Percentiles rank a stretch among this genome's conserved stretches.
phyloP scores from a whole-genome alignment of 2,888 invertebrate species.

The Ectemnius lituratus region DNA sequence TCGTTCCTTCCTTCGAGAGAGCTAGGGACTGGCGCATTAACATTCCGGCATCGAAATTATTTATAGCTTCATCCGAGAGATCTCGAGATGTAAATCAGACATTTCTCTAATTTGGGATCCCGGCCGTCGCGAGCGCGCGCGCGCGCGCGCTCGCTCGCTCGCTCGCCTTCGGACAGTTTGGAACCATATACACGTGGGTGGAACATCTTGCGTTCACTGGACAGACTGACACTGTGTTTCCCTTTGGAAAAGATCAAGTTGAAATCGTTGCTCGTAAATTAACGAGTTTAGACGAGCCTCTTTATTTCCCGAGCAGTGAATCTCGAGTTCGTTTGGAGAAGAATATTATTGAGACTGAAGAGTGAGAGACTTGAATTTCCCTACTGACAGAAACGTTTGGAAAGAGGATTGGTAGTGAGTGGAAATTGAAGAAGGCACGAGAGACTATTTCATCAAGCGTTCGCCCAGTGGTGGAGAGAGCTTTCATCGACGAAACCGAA shows the following conservation, averaged over 20 bases:
- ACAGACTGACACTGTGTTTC: not conserved
- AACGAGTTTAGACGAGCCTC: constrained; percentile 5
- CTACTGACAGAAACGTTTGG: not conserved
- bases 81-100: constrained; percentile 72
- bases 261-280: constrained; percentile 7
- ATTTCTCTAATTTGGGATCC: constrained; percentile 71
- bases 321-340: not conserved
- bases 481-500: not conserved
- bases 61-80: constrained; percentile 75
- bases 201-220: constrained; percentile 37
- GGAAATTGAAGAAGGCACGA: no score
- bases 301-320: no score
- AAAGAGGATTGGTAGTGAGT: not conserved
- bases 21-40: constrained; percentile 68
- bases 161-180: constrained; percentile 48
- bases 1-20: constrained; percentile 55
- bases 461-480: no score
- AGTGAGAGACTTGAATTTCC: not conserved
- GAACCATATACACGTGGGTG: constrained; percentile 40
- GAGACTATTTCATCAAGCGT: no score
- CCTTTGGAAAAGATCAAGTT: no score
- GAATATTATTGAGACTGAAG: constrained; percentile 1
- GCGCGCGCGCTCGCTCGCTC: constrained; percentile 10
- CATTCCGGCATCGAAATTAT: constrained; percentile 74
- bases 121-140: constrained; percentile 40